Evolutionary conservation across 2,113 vertebrate species (phyloP), one percentile per base, ranked within the genome.

Genomic region (Excalfactoria chinensis): DNA sequence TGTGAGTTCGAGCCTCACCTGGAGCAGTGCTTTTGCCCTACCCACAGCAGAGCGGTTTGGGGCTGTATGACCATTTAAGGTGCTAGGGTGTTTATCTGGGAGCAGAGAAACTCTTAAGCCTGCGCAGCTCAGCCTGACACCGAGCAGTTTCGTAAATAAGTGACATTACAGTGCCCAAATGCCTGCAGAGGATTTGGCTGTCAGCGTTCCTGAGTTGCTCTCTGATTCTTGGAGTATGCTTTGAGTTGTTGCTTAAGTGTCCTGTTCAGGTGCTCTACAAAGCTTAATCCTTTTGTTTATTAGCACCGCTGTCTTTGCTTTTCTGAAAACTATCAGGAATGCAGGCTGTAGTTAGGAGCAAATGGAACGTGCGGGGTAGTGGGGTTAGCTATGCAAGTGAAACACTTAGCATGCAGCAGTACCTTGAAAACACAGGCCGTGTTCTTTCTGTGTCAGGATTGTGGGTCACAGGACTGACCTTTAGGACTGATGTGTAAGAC

Each of bases 1-100:
- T 99, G 99, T 99, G 99, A 99, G 99, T 99, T 99, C 98, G 98
- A 99, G 99, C 99, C 98, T 99, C 99, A 99, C 99, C 99, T 99
- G 98, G 99, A 99, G 99, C 99, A 94, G 0, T 60, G 20, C 11
- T 14, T 98, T 99, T 98, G 26, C 15, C 51, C 51, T 53, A 8
- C 25, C 8, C 15, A 6, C 51, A 28, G 51, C 51, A 28, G 25
- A 13, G 13, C 13, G 49, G 25, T 53, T 9, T 28, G 51, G 26
- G 51, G 51, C 26, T 28, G 26, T 13, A 3, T 26, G 25, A 8
- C 49, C 49, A 4, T 25, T 15, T 15, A 26, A 26, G 49, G 49
- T 26, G 13, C 8, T 28, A 3, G 49, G 13, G 13, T 28, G 59
- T 19, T 1, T 0, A 1, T 8, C 30, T 14, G 34, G 4, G 7